A percentile compares a stretch with the other conserved stretches of the same genome.
Evolutionary conservation across 2,888 invertebrate genomes (phyloP).

Genomic region (Eumerus sabulonum): DNA sequence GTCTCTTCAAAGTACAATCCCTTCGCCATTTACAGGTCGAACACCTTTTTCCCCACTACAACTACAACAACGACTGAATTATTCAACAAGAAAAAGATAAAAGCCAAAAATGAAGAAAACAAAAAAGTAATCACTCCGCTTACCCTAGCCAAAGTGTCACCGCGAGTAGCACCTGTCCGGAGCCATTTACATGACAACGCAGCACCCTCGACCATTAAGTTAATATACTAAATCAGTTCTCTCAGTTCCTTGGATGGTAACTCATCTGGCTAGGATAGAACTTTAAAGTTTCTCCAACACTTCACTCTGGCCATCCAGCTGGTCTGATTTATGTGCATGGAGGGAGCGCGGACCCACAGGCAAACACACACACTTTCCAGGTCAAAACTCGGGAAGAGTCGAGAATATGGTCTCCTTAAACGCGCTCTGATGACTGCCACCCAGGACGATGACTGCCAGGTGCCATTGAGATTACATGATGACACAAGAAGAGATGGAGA

Average conservation of each 20-base stretch:
- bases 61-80: constrained; percentile 40
- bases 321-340: constrained; percentile 63
- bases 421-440: constrained; percentile 51
- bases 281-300: constrained; percentile 62
- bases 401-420: constrained; percentile 61
- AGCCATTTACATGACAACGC: constrained; percentile 44
- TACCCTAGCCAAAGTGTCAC: constrained; percentile 31
- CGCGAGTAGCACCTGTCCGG: constrained; percentile 43
- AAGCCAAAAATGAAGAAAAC: too few relatives aligned
- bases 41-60: too few relatives aligned
- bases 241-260: constrained; percentile 40
- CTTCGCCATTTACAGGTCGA: too few relatives aligned
- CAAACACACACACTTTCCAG: constrained; percentile 48
- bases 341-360: constrained; percentile 1
- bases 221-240: constrained; percentile 65
- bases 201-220: constrained; percentile 49
- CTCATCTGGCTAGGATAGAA: constrained; percentile 66
- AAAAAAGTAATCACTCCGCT: constrained; percentile 53
- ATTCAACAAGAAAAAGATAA: constrained; percentile 45
- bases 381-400: constrained; percentile 51
- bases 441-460: constrained; percentile 36
- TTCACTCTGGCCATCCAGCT: constrained; percentile 53
- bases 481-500: too few relatives aligned
- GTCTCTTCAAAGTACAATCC: too few relatives aligned
- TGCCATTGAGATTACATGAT: constrained; percentile 45